Percentiles rank a stretch among this genome's conserved stretches.
These are phyloP conservation scores for Thereva unica DNA, from an alignment of 2,888 invertebrate species.

Conservation along the genomic window DNA sequence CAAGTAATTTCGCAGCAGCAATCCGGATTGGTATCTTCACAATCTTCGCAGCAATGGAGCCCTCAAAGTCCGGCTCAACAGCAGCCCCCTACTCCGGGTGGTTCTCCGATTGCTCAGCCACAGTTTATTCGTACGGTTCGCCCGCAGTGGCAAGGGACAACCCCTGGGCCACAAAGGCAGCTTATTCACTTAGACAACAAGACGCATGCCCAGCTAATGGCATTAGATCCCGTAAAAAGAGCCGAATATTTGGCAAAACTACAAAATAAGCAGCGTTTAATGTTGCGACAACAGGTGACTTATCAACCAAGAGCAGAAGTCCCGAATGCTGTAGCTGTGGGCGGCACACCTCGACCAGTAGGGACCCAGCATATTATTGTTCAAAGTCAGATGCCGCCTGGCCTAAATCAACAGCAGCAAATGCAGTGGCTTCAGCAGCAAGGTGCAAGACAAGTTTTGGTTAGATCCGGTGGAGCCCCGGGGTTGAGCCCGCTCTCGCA, in stretches of 20 bases:
- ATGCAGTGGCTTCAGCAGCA: constrained; percentile 73
- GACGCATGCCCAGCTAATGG: constrained; percentile 81
- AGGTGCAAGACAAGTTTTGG: constrained; percentile 65
- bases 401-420: constrained; percentile 67
- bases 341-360: constrained; percentile 58
- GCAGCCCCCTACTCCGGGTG: constrained; percentile 52
- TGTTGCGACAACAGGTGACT: constrained; percentile 62
- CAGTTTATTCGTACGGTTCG: constrained; percentile 48
- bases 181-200: constrained; percentile 81
- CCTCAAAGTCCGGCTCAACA: constrained; percentile 57
- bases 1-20: constrained; percentile 46
- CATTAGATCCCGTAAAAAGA: constrained; percentile 78
- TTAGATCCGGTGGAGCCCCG: constrained; percentile 55
- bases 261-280: constrained; percentile 64
- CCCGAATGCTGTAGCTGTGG: constrained; percentile 59
- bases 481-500: constrained; percentile 55
- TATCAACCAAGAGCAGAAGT: constrained; percentile 55
- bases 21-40: constrained; percentile 47
- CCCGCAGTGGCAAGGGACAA: constrained; percentile 48
- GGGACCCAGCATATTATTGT: constrained; percentile 69
- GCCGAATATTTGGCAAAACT: constrained; percentile 79
- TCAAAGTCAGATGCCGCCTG: constrained; percentile 69
- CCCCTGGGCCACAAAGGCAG: constrained; percentile 62
- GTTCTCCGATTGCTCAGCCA: constrained; percentile 38
- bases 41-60: constrained; percentile 64